A percentile compares a stretch with the other conserved stretches of the same genome.
These are phyloP conservation scores for Tenebrio molitor DNA, from an alignment of 1,140 invertebrate genomes.

Conservation along the genomic window DNA sequence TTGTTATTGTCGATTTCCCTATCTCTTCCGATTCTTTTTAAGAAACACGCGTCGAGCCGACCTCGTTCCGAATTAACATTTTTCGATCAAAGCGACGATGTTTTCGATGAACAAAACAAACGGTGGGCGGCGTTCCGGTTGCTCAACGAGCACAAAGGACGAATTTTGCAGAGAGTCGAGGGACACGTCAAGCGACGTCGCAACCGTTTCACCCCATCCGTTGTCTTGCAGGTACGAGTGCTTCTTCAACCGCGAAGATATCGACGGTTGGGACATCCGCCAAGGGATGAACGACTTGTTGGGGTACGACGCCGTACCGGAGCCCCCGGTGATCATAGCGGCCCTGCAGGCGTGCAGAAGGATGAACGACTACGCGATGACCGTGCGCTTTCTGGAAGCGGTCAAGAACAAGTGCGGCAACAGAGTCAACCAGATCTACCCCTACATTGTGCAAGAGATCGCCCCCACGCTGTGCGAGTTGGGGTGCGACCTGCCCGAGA, in stretches of 20 bases:
- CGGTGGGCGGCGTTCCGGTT: too few species aligned
- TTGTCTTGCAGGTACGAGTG: conserved; percentile 59
- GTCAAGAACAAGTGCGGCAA: conserved; percentile 76
- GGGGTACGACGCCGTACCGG: conserved; percentile 78
- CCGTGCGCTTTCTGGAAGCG: conserved; percentile 78
- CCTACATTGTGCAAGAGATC: conserved; percentile 76
- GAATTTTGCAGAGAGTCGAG: neutral
- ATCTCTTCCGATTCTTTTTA: too few species aligned
- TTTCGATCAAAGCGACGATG: too few species aligned
- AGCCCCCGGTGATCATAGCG: conserved; percentile 78
- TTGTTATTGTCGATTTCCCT: neutral
- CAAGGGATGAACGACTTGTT: conserved; percentile 72
- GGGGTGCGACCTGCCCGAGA: conserved; percentile 78
- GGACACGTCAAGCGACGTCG: too few species aligned
- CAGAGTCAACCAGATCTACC: conserved; percentile 69
- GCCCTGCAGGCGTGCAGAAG: conserved; percentile 77
- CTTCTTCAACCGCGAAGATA: conserved; percentile 72
- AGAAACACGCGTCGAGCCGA: conserved; percentile 3
- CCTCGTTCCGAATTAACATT: conserved; percentile 21
- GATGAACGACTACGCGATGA: conserved; percentile 79
- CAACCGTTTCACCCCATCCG: conserved; percentile 6
- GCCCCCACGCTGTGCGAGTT: conserved; percentile 80
- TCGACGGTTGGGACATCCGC: conserved; percentile 81
- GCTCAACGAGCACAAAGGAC: too few species aligned
- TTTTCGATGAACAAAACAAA: too few species aligned